Base-by-base conservation (phyloP, 2,888 invertebrate genomes). In the Ormyrus labotus region DNA sequence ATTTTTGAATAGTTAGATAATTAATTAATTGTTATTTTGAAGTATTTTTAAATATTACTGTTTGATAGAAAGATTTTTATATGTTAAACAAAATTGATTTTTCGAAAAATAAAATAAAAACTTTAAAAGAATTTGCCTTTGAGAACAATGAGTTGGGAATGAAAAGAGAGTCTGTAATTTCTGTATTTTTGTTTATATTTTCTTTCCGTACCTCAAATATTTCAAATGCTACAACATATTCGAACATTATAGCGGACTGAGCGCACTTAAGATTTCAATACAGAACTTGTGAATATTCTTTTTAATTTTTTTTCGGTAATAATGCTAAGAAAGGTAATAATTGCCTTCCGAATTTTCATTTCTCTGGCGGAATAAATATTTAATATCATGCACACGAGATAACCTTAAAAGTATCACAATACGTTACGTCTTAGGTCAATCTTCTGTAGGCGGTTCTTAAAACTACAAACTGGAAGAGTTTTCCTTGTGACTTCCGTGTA, bases 371-470 rank as follows among this genome's bases (percentile, higher is more conserved):
- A 78, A 78, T 75, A 78, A 81, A 71, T 71, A 78, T 13, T 51
- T 60, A 61, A 48, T 61, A 19, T 69, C 63, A 78, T 73, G 73
- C 75, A 78, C 63, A 76, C 68, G 71, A 70, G 71, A 77, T 80
- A 77, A 79, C 51, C 69, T 79, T 76, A 82, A 75, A 76, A 70
- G 70, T 82, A 82, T 82, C 80, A 80, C 80, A 80, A 82, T 82
- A 72, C 19, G 69, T 80, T 82, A 80, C 73, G 50, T 71, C 71
- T 72, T 69, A 68, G 71, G 78, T 78, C 81, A 61, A 70, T 73
- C 51, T 69, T 53, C 48, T 63, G 51, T 80, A 75, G 60, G 69
- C 60, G 34, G 34, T 60, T 53, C 51, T 61, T 60, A 61, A 10
- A 13, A 63, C 19, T 55, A 73, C 19, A 72, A 73, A 63, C 45